Percentiles rank a stretch among this genome's conserved stretches.
Conservation (phyloP, 2,888 invertebrate genomes). For the Therioaphis trifolii region DNA sequence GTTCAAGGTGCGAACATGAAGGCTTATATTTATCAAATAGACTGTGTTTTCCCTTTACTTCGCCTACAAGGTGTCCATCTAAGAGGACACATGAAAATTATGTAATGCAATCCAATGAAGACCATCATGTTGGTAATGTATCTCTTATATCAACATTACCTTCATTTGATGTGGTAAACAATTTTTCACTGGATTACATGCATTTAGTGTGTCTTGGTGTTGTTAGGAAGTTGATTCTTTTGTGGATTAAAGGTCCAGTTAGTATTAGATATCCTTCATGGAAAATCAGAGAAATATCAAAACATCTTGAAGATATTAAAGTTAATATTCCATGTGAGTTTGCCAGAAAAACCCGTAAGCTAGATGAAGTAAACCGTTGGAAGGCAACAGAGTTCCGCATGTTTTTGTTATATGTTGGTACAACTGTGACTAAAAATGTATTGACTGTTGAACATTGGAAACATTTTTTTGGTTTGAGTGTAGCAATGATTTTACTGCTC, state of each 20-base stretch:
- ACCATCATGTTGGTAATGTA: conserved; percentile 3
- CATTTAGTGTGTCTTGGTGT: conserved; percentile 19
- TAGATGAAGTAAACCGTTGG: too few species aligned
- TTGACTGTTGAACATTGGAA: conserved; percentile 8
- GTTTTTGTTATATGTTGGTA: conserved; percentile 31
- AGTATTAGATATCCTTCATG: not conserved
- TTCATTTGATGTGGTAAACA: conserved; percentile 35
- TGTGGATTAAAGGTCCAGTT: conserved; percentile 10
- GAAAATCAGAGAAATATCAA: conserved; percentile 18
- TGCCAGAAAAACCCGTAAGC: conserved; percentile 39
- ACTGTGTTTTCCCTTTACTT: not conserved
- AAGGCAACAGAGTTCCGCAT: conserved; percentile 42
- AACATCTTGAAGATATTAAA: too few species aligned
- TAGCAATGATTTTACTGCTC: conserved; percentile 2
- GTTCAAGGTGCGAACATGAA: conserved; percentile 30
- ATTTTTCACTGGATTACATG: conserved; percentile 17
- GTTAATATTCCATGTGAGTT: conserved; percentile 25
- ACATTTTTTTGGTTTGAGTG: conserved; percentile 37
- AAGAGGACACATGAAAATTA: conserved; percentile 21
- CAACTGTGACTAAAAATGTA: conserved; percentile 5
- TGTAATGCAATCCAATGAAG: not conserved
- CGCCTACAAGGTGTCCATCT: not conserved
- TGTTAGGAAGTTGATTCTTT: conserved; percentile 2
- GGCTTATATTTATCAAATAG: not conserved
- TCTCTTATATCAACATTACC: conserved; percentile 22